Evolutionary conservation across 2,888 invertebrate species (phyloP).

Genomic region (Drosophila borealis): DNA sequence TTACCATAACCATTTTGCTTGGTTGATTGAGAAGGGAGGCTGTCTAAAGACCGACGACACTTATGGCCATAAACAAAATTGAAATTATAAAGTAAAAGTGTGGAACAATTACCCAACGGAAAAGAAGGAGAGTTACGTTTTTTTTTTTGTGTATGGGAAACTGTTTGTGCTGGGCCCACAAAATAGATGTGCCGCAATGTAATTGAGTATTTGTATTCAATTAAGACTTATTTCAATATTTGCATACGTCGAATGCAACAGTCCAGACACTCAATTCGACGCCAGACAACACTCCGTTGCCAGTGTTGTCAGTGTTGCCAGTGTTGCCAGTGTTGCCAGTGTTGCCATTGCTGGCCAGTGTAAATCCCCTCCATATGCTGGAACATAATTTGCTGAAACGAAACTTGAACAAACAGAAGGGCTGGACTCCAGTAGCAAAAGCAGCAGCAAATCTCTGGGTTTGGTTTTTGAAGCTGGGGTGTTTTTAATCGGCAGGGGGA

Average conservation of each 20-base stretch:
- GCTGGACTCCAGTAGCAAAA: constrained; percentile 27
- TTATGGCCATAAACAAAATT: constrained; percentile 57
- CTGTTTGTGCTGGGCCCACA: constrained; percentile 72
- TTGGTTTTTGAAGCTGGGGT: constrained; percentile 21
- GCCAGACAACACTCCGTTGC: constrained; percentile 36
- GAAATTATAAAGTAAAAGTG: constrained; percentile 62
- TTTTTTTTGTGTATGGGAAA: constrained; percentile 1
- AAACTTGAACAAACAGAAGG: constrained; percentile 72
- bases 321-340: constrained; percentile 23
- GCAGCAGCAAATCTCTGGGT: constrained; percentile 43
- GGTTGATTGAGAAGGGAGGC: constrained; percentile 17
- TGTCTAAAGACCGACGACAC: constrained; percentile 43
- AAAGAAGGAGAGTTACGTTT: constrained; percentile 7
- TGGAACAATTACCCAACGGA: constrained; percentile 45
- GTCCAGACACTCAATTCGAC: constrained; percentile 54
- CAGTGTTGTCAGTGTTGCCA: constrained; percentile 13
- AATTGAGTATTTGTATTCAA: constrained; percentile 84
- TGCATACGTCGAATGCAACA: constrained; percentile 71
- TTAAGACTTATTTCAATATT: constrained; percentile 84
- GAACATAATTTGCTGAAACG: constrained; percentile 77
- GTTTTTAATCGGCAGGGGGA: constrained; percentile 1
- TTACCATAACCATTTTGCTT: constrained; percentile 20
- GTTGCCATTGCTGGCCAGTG: constrained; percentile 29
- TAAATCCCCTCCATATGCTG: constrained; percentile 71
- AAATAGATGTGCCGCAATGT: constrained; percentile 81